Conservation (phyloP, 2,113 vertebrate species). For the Myxocyprinus asiaticus region DNA sequence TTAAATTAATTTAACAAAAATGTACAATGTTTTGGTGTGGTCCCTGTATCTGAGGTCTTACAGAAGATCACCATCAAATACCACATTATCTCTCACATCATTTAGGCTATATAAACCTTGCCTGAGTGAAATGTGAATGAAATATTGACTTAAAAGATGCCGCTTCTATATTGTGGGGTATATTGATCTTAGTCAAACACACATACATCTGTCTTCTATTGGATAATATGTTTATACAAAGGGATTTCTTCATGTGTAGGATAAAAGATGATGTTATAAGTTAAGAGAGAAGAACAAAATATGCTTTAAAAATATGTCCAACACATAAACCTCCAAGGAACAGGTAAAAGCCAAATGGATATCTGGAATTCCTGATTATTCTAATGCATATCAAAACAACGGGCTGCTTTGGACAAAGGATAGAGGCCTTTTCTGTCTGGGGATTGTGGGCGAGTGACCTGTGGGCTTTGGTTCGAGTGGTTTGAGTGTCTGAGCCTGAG, state of each 20-base stretch:
- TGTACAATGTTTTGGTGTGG: not conserved
- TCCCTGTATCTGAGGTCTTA: not conserved
- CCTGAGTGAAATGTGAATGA: not conserved
- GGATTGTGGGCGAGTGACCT: constrained; percentile 33
- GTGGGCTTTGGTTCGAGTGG: constrained; percentile 34
- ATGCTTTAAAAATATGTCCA: too few species aligned
- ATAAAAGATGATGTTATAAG: too few species aligned
- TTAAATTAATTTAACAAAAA: not conserved
- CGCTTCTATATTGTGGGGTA: not conserved
- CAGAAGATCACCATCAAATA: not conserved
- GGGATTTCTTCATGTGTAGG: too few species aligned
- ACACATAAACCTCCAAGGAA: not conserved
- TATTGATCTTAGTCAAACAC: not conserved
- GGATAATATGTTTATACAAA: too few species aligned
- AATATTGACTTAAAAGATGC: constrained; percentile 50
- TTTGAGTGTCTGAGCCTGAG: constrained; percentile 48
- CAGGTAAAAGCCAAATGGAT: constrained; percentile 12
- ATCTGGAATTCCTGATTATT: constrained; percentile 40
- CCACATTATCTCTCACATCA: not conserved
- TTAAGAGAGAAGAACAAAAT: too few species aligned
- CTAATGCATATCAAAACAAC: constrained; percentile 39
- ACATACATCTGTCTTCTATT: too few species aligned
- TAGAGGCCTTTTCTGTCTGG: constrained; percentile 14
- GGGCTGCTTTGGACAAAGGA: constrained; percentile 10
- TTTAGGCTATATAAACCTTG: not conserved